Evolutionary conservation across 2,113 vertebrate genomes (phyloP).

Genomic region (Lathamus discolor): DNA sequence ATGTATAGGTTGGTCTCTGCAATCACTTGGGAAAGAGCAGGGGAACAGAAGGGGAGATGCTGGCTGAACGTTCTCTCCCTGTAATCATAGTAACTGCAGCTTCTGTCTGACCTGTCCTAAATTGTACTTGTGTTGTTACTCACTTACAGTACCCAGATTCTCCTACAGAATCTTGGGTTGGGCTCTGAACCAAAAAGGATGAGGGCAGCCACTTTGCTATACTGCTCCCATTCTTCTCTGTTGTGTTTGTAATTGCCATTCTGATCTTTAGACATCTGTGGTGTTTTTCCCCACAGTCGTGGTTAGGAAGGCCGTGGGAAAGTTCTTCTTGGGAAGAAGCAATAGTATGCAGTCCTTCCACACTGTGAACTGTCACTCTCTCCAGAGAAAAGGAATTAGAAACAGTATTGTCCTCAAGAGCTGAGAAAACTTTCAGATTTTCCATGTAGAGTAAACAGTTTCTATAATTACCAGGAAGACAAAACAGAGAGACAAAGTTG

Average conservation of each 20-base stretch:
- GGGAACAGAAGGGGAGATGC: background rate
- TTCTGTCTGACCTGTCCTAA: background rate
- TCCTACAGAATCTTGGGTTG: background rate
- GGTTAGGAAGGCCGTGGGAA: slow-evolving; percentile 23
- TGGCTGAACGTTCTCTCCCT: background rate
- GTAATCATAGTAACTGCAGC: background rate
- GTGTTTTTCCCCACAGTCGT: background rate
- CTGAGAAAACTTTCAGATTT: slow-evolving; percentile 58
- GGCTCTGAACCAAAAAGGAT: background rate
- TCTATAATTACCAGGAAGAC: slow-evolving; percentile 37
- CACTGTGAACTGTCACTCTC: background rate
- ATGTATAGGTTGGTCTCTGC: background rate
- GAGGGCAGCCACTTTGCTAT: background rate
- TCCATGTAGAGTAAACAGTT: slow-evolving; percentile 26
- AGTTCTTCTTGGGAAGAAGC: background rate
- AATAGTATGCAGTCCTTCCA: background rate
- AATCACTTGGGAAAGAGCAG: background rate
- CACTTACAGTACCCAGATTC: background rate
- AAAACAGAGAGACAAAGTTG: slow-evolving; percentile 1
- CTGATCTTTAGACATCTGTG: background rate
- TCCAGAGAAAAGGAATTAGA: slow-evolving; percentile 32
- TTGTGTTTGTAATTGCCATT: background rate
- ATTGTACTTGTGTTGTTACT: background rate
- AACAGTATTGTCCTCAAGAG: slow-evolving; percentile 37
- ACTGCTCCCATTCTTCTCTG: background rate